Percentiles rank a stretch among this genome's conserved stretches.
phyloP scores from a whole-genome alignment of 2,113 vertebrate genomes.

The Coracopsis vasa region DNA sequence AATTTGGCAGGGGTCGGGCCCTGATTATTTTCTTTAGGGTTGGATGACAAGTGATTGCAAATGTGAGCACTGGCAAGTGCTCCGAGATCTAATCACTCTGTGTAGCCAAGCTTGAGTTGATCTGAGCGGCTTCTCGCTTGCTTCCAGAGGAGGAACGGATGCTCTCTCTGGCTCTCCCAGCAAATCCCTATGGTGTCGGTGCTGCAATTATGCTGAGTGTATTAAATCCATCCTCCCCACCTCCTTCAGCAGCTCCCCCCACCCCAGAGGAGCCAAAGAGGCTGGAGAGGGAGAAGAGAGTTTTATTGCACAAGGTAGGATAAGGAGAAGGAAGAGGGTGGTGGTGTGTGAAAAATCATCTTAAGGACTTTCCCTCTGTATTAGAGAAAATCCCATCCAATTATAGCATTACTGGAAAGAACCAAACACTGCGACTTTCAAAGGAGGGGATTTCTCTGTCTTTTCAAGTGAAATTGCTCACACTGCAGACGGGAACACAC shows the following conservation, averaged over 20 bases:
- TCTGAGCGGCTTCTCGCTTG: background rate
- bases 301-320: slow-evolving; percentile 16
- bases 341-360: slow-evolving; percentile 54
- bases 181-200: background rate
- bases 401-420: slow-evolving; percentile 71
- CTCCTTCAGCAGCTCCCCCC: background rate
- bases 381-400: slow-evolving; percentile 76
- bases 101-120: background rate
- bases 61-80: slow-evolving; percentile 49
- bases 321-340: background rate
- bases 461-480: slow-evolving; percentile 63
- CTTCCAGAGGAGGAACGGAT: background rate
- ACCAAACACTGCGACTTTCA: slow-evolving; percentile 32
- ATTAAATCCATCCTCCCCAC: background rate
- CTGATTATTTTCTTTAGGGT: slow-evolving; percentile 31
- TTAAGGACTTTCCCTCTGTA: slow-evolving; percentile 71
- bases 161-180: background rate
- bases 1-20: slow-evolving; percentile 59
- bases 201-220: background rate
- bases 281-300: background rate
- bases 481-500: slow-evolving; percentile 28
- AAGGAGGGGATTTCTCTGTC: slow-evolving; percentile 60
- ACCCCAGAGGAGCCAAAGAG: background rate
- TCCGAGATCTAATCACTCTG: background rate
- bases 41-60: slow-evolving; percentile 61